Conservation (phyloP, 2,113 vertebrate genomes). For the Etia nguti region DNA sequence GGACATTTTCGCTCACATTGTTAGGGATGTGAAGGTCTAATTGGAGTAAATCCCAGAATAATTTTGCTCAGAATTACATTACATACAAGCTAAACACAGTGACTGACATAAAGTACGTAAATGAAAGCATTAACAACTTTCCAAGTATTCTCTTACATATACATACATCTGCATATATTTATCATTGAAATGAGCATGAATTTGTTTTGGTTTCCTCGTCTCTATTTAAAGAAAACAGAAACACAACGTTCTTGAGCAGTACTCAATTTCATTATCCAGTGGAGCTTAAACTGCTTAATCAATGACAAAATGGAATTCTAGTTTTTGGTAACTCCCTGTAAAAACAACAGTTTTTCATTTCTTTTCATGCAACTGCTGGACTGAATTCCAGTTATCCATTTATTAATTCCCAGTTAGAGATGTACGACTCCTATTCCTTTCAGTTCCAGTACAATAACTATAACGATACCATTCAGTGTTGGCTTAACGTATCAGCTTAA, state of each 20-base stretch:
- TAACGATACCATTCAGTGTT: not conserved
- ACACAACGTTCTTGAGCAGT: not conserved
- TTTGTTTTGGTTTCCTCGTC: not conserved
- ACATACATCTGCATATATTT: not conserved
- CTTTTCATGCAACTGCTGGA: not conserved
- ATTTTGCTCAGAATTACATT: not conserved
- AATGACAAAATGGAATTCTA: constrained; percentile 2
- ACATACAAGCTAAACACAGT: not conserved
- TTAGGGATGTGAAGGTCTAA: not conserved
- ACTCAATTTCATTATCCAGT: constrained; percentile 27
- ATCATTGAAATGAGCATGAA: not conserved
- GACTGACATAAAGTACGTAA: not conserved
- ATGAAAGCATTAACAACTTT: not conserved
- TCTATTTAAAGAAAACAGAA: not conserved
- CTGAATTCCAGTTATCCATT: not conserved
- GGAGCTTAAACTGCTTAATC: constrained; percentile 30
- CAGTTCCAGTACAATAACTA: not conserved
- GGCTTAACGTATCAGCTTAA: not conserved
- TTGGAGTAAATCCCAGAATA: not conserved
- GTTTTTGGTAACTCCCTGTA: not conserved
- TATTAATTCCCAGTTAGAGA: not conserved
- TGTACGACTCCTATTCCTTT: not conserved
- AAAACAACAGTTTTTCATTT: not conserved
- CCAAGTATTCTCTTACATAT: not conserved
- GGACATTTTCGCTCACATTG: not conserved